A percentile compares a stretch with the other conserved stretches of the same genome.
Evolutionary conservation across 1,140 invertebrate species (phyloP).

Genomic region (Andricus grossulariae): DNA sequence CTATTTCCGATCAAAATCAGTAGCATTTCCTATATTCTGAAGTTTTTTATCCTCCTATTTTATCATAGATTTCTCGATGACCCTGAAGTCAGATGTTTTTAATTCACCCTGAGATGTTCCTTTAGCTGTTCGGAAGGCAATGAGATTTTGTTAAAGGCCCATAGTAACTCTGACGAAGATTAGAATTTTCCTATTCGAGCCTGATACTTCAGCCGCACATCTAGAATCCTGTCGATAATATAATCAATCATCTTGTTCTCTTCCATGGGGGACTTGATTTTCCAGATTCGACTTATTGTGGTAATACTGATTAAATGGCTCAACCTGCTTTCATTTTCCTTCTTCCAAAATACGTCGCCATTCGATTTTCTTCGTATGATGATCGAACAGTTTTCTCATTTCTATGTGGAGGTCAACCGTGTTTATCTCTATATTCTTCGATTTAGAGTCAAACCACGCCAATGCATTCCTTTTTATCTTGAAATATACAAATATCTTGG

Average conservation of each 20-base stretch:
- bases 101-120: too few relatives aligned
- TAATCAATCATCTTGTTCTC: constrained; percentile 51
- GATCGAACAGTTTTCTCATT: constrained; percentile 42
- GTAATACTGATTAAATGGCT: constrained; percentile 47
- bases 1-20: too few relatives aligned
- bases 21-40: too few relatives aligned
- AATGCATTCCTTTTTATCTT: constrained; percentile 35
- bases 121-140: neutral
- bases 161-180: neutral
- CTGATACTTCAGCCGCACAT: constrained; percentile 41
- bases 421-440: constrained; percentile 35
- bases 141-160: constrained; percentile 32
- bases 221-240: constrained; percentile 50
- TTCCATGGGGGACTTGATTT: constrained; percentile 41
- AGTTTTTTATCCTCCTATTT: neutral
- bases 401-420: constrained; percentile 18
- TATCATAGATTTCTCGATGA: neutral
- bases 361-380: constrained; percentile 3
- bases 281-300: constrained; percentile 48
- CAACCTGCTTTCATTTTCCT: constrained; percentile 26
- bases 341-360: constrained; percentile 41
- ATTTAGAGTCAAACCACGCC: constrained; percentile 44
- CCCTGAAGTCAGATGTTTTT: neutral
- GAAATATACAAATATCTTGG: constrained; percentile 23
- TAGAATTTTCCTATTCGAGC: constrained; percentile 30